Evolutionary conservation across 2,888 invertebrate genomes (phyloP).

Genomic region (Mythimna albipuncta): DNA sequence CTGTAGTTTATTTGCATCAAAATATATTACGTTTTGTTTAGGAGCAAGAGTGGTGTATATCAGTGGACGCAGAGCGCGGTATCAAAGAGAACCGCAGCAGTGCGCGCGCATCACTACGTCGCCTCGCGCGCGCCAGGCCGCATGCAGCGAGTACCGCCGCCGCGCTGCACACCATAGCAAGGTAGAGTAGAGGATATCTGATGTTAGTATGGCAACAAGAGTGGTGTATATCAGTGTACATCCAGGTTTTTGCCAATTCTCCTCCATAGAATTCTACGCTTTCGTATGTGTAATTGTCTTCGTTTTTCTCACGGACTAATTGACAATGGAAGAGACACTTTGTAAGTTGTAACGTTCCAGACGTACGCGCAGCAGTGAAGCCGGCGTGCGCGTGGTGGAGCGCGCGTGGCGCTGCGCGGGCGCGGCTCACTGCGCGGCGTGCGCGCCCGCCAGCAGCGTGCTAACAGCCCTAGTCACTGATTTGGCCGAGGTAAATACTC

Average conservation of each 20-base stretch:
- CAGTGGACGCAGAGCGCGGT: conserved; percentile 75
- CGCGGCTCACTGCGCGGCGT: conserved; percentile 31
- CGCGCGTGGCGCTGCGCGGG: conserved; percentile 71
- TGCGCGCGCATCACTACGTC: neutral
- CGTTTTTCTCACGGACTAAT: too few species aligned
- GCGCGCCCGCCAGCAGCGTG: conserved; percentile 66
- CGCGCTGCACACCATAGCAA: conserved; percentile 73
- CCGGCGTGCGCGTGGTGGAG: conserved; percentile 69
- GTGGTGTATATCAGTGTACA: too few species aligned
- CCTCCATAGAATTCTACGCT: too few species aligned
- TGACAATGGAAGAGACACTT: too few species aligned
- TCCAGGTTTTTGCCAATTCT: too few species aligned
- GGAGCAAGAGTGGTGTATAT: conserved; percentile 82
- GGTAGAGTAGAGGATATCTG: conserved; percentile 65
- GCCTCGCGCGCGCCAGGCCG: conserved; percentile 65
- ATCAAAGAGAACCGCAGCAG: conserved; percentile 64
- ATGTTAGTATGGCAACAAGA: too few species aligned
- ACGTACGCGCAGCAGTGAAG: conserved; percentile 61
- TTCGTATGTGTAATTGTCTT: too few species aligned
- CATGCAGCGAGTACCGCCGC: conserved; percentile 76
- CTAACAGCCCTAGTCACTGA: conserved; percentile 63
- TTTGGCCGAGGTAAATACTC: conserved; percentile 73
- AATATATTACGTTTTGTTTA: too few species aligned
- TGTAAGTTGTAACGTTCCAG: conserved; percentile 50
- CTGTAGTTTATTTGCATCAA: neutral